Conservation (phyloP, 2,797 vertebrate genomes). For the Spinibarbus caldwelli region DNA sequence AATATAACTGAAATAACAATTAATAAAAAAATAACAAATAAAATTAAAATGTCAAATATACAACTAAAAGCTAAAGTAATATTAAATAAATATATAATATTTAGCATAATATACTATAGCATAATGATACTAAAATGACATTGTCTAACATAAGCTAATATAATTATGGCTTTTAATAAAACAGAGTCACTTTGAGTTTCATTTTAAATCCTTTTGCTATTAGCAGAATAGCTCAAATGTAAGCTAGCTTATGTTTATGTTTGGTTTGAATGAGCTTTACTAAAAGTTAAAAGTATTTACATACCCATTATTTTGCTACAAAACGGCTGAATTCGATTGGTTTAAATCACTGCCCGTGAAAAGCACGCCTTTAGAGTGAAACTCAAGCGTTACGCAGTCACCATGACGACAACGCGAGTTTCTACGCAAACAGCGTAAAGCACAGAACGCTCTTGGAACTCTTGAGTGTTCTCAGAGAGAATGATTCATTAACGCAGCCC, state of each 20-base stretch:
- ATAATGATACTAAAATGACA: neutral
- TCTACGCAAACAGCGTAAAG: conserved; percentile 34
- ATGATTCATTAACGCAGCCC: neutral
- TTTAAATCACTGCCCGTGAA: neutral
- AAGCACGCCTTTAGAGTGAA: neutral
- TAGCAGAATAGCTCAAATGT: neutral
- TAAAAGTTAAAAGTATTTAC: neutral
- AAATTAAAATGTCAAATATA: neutral
- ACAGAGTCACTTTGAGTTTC: conserved; percentile 50
- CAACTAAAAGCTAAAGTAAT: neutral
- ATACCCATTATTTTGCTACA: conserved; percentile 31
- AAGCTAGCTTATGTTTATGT: no score
- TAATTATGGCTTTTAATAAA: neutral
- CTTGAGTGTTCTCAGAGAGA: neutral
- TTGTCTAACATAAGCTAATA: neutral
- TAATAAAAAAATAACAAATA: neutral
- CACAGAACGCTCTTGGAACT: neutral
- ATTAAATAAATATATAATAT: neutral
- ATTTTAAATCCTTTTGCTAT: neutral
- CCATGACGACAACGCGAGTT: conserved; percentile 4
- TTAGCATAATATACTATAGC: neutral
- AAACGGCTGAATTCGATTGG: neutral
- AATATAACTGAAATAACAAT: neutral
- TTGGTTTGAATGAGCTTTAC: neutral
- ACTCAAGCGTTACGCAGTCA: conserved; percentile 17